phyloP scores from a whole-genome alignment of 2,797 vertebrate genomes.

The Acipenser transmontanus region DNA sequence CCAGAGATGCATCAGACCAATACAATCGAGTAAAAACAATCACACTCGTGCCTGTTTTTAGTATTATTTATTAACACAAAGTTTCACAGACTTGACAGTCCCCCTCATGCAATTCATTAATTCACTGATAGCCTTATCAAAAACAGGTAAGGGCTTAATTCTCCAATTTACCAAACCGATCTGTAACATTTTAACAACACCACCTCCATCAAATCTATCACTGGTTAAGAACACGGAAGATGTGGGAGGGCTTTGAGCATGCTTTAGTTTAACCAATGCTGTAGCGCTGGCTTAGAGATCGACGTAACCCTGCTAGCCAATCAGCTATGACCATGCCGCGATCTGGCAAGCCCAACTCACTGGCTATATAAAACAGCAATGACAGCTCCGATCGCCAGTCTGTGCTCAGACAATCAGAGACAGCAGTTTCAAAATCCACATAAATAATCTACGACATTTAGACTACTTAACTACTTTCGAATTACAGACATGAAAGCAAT shows the following conservation, averaged over 20 bases:
- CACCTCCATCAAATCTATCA: conserved; percentile 57
- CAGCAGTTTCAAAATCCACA: background rate
- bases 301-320: conserved; percentile 55
- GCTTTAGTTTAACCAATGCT: conserved; percentile 43
- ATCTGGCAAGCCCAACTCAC: conserved; percentile 45
- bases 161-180: conserved; percentile 65
- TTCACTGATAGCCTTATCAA: conserved; percentile 54
- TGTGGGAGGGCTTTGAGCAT: conserved; percentile 25
- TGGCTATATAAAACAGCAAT: conserved; percentile 66
- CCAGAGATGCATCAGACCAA: no score
- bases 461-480: background rate
- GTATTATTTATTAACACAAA: background rate
- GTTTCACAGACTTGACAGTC: conserved; percentile 27
- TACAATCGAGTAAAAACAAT: no score
- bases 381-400: conserved; percentile 50
- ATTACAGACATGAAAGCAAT: conserved; percentile 84
- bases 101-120: conserved; percentile 47
- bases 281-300: conserved; percentile 38
- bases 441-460: conserved; percentile 14
- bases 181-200: conserved; percentile 51
- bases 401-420: background rate
- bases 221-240: conserved; percentile 67
- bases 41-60: no score
- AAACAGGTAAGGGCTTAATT: conserved; percentile 70
- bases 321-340: conserved; percentile 42